Evolutionary conservation across 2,113 vertebrate species (phyloP).

Genomic region (Phalacrocorax aristotelis): DNA sequence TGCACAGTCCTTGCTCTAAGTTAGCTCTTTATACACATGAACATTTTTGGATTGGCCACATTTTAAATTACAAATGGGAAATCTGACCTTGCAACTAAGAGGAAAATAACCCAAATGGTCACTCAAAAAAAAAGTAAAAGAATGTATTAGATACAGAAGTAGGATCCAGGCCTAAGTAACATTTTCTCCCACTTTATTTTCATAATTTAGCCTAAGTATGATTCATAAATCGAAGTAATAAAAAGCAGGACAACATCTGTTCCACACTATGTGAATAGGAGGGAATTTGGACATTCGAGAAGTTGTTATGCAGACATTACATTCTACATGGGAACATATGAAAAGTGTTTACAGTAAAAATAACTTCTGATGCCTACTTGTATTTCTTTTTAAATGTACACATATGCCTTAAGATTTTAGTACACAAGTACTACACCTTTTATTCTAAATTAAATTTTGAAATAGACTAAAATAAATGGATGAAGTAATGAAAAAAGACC

Average conservation of each 20-base stretch:
- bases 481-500: background rate
- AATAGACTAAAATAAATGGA: background rate
- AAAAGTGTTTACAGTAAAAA: slow-evolving; percentile 31
- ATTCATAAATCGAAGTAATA: slow-evolving; percentile 57
- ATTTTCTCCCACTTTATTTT: background rate
- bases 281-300: slow-evolving; percentile 53
- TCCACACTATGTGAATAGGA: background rate
- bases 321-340: slow-evolving; percentile 23
- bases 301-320: slow-evolving; percentile 13
- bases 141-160: background rate
- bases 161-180: background rate
- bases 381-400: slow-evolving; percentile 18
- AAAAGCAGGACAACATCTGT: slow-evolving; percentile 64
- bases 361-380: slow-evolving; percentile 23
- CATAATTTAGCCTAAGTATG: slow-evolving; percentile 15
- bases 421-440: background rate
- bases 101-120: background rate
- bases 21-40: background rate
- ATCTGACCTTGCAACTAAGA: background rate
- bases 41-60: background rate
- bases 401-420: background rate
- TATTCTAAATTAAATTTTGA: background rate
- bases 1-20: background rate
- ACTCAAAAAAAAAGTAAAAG: background rate
- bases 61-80: slow-evolving; percentile 19